Base-by-base conservation (phyloP, 1,140 invertebrate genomes). In the Hetaerina americana region DNA sequence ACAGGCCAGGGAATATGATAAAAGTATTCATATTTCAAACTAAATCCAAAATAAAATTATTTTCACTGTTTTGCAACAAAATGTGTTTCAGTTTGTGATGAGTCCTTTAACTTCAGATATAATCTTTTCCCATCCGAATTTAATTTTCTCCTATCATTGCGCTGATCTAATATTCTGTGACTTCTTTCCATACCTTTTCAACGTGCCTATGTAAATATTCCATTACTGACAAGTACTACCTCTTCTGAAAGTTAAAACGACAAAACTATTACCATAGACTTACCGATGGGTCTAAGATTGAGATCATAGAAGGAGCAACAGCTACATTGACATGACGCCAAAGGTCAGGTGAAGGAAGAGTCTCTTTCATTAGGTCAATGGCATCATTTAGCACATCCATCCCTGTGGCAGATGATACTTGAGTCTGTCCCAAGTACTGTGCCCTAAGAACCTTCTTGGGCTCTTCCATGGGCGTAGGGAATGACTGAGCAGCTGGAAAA, bases 381-480 rank as follows among this genome's bases (percentile, higher is more conserved):
- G 96, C 95, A 73, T 91, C 88, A 82, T 98, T 98, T 18, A 98
- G 82, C 12, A 94, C 87, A 71, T 97, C 94, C 87, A 98, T 96
- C 67, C 95, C 95, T 66, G 89, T 89, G 1, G 96, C 92, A 76
- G 90, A 88, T 2, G 83, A 79, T 10, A 98, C 96, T 80, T 92
- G 88, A 73, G 88, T 88, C 67, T 87, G 88, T 73, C 95, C 95
- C 70, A 97, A 83, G 81, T 97, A 97, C 77, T 91, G 89, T 72
- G 94, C 94, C 71, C 89, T 86, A 24, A 97, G 85, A 22, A 95
- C 87, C 81, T 97, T 97, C 78, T 94, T 94, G 5, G 95, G 95
- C 82, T 98, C 96, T 80, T 98, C 96, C 93, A 98, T 98, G 12
- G 96, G 96, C 24, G 95, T 97, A 1, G 95, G 94, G 82, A 98